Conservation (phyloP, 2,797 vertebrate genomes). For the Cossypha dichroa region DNA sequence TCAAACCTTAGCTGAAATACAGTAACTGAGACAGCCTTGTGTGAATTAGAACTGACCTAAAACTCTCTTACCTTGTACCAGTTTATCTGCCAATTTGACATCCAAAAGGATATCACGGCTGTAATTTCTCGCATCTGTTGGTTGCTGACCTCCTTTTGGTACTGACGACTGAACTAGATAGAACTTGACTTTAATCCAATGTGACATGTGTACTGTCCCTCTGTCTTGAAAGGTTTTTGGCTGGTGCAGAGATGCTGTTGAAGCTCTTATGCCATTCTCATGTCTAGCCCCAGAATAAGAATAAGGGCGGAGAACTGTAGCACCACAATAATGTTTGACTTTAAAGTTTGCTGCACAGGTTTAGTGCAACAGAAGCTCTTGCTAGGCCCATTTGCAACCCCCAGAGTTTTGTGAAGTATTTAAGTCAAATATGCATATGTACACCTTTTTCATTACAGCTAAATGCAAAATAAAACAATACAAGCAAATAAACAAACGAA, state of each 20-base stretch:
- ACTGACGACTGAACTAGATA: neutral
- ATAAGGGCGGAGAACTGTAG: neutral
- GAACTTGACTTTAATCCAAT: neutral
- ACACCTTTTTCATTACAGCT: slow-evolving; percentile 8
- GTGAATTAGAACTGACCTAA: neutral
- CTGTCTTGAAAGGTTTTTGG: neutral
- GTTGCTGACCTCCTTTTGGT: slow-evolving; percentile 17
- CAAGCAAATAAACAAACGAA: neutral
- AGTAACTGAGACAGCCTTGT: neutral
- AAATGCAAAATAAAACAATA: slow-evolving; percentile 28
- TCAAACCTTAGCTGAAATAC: neutral
- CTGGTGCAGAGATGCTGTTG: neutral
- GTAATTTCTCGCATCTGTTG: neutral
- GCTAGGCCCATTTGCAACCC: neutral
- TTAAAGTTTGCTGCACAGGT: neutral
- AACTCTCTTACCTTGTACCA: neutral
- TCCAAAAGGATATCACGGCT: neutral
- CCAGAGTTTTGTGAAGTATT: neutral
- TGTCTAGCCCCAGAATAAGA: neutral
- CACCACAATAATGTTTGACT: neutral
- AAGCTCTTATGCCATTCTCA: neutral
- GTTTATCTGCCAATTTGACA: neutral
- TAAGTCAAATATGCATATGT: slow-evolving; percentile 1
- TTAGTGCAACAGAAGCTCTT: neutral
- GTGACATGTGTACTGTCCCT: neutral